Conservation (phyloP, 2,797 vertebrate species). For the Phalloptychus januarius region DNA sequence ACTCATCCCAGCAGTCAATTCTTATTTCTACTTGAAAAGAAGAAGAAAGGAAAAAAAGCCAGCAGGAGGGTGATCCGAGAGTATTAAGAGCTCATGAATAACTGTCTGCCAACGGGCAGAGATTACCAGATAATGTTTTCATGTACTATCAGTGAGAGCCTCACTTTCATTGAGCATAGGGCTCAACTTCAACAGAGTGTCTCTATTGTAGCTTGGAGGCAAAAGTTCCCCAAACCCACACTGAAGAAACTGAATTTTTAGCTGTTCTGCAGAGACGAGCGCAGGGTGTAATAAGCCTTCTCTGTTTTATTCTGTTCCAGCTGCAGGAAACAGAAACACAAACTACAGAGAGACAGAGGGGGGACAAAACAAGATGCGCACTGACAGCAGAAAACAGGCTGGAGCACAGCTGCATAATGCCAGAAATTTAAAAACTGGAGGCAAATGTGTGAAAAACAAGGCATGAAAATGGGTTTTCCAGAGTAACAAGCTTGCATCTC, state of each 20-base stretch:
- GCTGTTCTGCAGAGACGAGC: constrained; percentile 12
- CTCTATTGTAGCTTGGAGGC: constrained; percentile 38
- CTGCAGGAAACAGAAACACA: constrained; percentile 23
- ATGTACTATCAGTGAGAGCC: constrained; percentile 42
- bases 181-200: constrained; percentile 41
- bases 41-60: constrained; percentile 1
- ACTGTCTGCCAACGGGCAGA: constrained; percentile 49
- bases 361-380: background rate
- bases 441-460: background rate
- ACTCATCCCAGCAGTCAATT: constrained; percentile 15
- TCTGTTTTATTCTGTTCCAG: background rate
- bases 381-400: constrained; percentile 13
- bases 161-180: constrained; percentile 19
- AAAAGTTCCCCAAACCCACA: constrained; percentile 16
- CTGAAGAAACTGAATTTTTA: background rate
- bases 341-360: background rate
- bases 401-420: background rate
- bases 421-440: background rate
- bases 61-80: constrained; percentile 39
- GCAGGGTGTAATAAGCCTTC: constrained; percentile 11
- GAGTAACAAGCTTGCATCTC: background rate
- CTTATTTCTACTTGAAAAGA: constrained; percentile 16
- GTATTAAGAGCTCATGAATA: constrained; percentile 61
- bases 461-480: background rate
- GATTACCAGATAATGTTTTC: constrained; percentile 65